Evolutionary conservation across 2,113 vertebrate genomes (phyloP).

Genomic region (Cyprinus carpio): DNA sequence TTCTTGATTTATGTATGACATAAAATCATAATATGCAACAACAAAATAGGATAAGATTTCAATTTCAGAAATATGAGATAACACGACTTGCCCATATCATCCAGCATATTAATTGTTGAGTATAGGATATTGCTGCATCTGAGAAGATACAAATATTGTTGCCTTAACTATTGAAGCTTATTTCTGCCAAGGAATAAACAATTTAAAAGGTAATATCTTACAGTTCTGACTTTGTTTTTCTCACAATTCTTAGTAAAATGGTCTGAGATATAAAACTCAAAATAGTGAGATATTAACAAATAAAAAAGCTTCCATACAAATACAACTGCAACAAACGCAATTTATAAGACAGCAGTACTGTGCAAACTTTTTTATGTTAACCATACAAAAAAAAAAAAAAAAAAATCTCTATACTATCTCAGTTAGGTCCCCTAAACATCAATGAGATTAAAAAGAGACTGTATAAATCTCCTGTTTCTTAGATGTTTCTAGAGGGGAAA

Average conservation of each 20-base stretch:
- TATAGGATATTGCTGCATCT: background rate
- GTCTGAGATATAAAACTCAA: no score
- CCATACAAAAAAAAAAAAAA: background rate
- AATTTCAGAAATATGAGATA: background rate
- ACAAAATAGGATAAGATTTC: constrained; percentile 11
- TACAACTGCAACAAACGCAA: background rate
- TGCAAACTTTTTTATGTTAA: background rate
- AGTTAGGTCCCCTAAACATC: background rate
- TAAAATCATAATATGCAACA: background rate
- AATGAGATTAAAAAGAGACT: background rate
- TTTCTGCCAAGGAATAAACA: no score
- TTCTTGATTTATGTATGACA: background rate
- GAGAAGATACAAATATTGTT: background rate
- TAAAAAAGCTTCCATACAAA: background rate
- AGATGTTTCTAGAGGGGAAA: background rate
- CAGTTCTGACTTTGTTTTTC: no score
- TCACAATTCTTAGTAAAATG: no score
- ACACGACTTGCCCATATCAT: no score
- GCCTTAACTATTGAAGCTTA: background rate
- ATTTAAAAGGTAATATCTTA: no score
- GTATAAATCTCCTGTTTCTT: background rate
- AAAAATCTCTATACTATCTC: background rate
- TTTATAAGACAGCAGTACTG: constrained; percentile 8
- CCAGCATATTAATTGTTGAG: background rate
- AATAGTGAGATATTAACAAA: no score